Evolutionary conservation across 1,140 invertebrate species (phyloP), one percentile per base, ranked within the genome.

Genomic region (Aleiodes sp.): DNA sequence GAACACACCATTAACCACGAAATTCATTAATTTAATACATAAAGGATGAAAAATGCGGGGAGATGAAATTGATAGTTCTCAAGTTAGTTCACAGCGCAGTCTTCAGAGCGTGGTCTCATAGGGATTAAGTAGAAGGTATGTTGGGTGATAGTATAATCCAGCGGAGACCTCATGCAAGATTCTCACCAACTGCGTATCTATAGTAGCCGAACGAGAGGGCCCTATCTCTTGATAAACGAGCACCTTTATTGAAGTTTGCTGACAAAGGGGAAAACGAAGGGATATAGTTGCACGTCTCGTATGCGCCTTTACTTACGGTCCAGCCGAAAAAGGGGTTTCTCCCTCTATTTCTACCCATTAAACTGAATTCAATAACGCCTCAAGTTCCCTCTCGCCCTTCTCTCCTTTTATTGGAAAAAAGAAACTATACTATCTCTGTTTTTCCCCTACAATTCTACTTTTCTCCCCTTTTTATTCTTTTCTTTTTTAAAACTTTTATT

Each of bases 241-340:
- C 65, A 21, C 65, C 65, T 66, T 66, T 66, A 66, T 66, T 66
- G 65, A 59, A 66, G 65, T 66, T 66, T 37, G 52, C 65, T 66
- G 65, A 66, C 65, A 66, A 66, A 66, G 65, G 31, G 46, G 52
- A 66, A 66, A 39, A 21, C 41, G 19, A 14, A 41, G 35, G 28
- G 33, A 31, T 35, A 64, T 28, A 56, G 56, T 52, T 52, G 46
- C 46, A 39, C 60, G 31, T 39, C 14, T 61, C 37, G 62, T 43
- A 43, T 43, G n/a, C n/a, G 19, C 21, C 62, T 26, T 64, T 37
- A 65, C 63, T 65, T 65, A 33, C 52, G 43, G 14, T 46, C 33
- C 14, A 26, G 33, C 14, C 52, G 14, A 59, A 57, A 29, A 12
- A 21, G 43, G 57, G 19, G 37, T n/a, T 57, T 33, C 9, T 33